A percentile compares a stretch with the other conserved stretches of the same genome.
Evolutionary conservation across 92 coral and sea anemone species (phyloP).

Genomic region (Ricordea florida): DNA sequence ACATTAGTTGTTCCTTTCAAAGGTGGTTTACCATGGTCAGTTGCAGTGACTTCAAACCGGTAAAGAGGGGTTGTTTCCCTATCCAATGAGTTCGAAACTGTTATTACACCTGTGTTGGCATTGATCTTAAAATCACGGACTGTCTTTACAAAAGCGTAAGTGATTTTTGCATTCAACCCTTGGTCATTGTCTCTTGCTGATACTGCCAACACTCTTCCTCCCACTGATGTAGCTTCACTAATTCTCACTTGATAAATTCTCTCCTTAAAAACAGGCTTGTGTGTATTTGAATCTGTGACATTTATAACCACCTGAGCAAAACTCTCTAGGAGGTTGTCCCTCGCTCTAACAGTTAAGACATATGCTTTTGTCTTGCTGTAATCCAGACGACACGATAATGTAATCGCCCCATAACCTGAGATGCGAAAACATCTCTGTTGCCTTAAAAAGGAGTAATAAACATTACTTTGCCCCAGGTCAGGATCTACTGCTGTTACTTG

Average conservation of each 20-base stretch:
- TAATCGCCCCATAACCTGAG: slow-evolving; percentile 61
- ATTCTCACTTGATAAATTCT: slow-evolving; percentile 60
- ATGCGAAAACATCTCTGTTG: slow-evolving; percentile 82
- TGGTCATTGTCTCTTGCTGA: slow-evolving; percentile 82
- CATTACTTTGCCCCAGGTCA: slow-evolving; percentile 68
- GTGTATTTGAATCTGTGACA: slow-evolving; percentile 88
- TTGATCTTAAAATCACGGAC: slow-evolving; percentile 66
- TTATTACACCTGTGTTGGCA: slow-evolving; percentile 69
- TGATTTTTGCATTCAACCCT: slow-evolving; percentile 84
- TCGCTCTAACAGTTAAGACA: slow-evolving; percentile 72
- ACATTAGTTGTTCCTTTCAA: slow-evolving; percentile 73
- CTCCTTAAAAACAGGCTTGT: slow-evolving; percentile 71
- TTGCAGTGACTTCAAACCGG: slow-evolving; percentile 75
- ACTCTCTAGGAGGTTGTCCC: slow-evolving; percentile 75
- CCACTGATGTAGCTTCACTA: slow-evolving; percentile 66
- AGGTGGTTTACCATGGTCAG: slow-evolving; percentile 80
- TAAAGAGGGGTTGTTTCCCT: slow-evolving; percentile 67
- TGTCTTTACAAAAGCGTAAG: slow-evolving; percentile 67
- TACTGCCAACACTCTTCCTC: slow-evolving; percentile 70
- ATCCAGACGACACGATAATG: slow-evolving; percentile 73
- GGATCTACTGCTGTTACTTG: slow-evolving; percentile 83
- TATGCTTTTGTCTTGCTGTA: slow-evolving; percentile 70
- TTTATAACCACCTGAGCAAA: slow-evolving; percentile 73
- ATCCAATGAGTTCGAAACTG: slow-evolving; percentile 63
- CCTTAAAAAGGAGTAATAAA: slow-evolving; percentile 54